Percentiles rank a stretch among this genome's conserved stretches.
Evolutionary conservation across 1,140 invertebrate species (phyloP).

Genomic region (Lordiphosa collinella): DNA sequence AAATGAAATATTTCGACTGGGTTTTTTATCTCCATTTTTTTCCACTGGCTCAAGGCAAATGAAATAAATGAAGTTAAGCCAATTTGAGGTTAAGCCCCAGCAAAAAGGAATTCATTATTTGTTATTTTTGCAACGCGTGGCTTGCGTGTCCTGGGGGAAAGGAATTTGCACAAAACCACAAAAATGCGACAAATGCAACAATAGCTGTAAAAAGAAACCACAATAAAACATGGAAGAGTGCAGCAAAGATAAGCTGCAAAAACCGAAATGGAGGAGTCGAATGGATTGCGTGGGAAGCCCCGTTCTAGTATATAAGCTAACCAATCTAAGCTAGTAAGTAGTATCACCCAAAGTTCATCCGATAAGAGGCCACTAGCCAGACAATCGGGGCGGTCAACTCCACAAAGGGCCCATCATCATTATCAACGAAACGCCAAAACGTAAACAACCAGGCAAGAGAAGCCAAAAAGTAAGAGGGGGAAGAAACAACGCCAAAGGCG

Average conservation of each 20-base stretch:
- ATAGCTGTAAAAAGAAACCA: slow-evolving; percentile 59
- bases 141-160: slow-evolving; percentile 49
- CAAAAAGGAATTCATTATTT: slow-evolving; percentile 73
- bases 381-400: slow-evolving; percentile 40
- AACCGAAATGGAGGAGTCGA: slow-evolving; percentile 1
- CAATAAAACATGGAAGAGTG: slow-evolving; percentile 29
- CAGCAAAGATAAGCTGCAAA: slow-evolving; percentile 42
- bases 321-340: background rate
- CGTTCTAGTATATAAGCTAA: background rate
- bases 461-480: background rate
- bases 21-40: slow-evolving; percentile 26
- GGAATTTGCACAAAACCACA: slow-evolving; percentile 58
- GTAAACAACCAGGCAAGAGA: slow-evolving; percentile 51
- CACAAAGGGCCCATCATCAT: slow-evolving; percentile 43
- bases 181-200: slow-evolving; percentile 71
- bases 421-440: slow-evolving; percentile 31
- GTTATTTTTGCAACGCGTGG: slow-evolving; percentile 24
- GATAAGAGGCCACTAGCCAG: slow-evolving; percentile 1
- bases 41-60: slow-evolving; percentile 30
- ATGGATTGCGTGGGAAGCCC: background rate
- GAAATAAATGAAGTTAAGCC: slow-evolving; percentile 74
- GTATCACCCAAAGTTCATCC: background rate
- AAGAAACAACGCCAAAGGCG: slow-evolving; percentile 47
- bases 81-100: slow-evolving; percentile 70
- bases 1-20: slow-evolving; percentile 42